phyloP scores from a whole-genome alignment of 2,888 invertebrate species.

The Anaspis maculata region DNA sequence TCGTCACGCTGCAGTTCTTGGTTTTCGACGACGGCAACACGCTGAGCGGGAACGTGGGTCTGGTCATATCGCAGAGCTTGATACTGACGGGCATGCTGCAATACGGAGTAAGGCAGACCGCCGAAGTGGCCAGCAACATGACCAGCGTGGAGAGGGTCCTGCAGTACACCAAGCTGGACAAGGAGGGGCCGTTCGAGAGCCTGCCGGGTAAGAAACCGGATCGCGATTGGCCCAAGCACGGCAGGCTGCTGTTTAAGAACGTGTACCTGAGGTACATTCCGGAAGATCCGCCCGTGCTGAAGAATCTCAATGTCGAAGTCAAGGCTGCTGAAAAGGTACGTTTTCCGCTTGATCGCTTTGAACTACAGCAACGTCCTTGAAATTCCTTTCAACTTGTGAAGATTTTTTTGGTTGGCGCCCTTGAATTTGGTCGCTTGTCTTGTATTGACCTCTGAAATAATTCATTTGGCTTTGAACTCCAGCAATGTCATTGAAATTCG shows the following conservation, averaged over 20 bases:
- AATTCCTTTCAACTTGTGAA: no score
- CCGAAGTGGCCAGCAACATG: slow-evolving; percentile 71
- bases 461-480: no score
- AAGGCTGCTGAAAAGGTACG: slow-evolving; percentile 62
- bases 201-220: slow-evolving; percentile 47
- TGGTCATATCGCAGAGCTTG: slow-evolving; percentile 64
- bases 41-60: slow-evolving; percentile 59
- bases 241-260: slow-evolving; percentile 52
- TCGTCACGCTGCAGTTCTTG: slow-evolving; percentile 58
- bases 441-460: no score
- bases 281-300: slow-evolving; percentile 59
- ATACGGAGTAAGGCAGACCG: slow-evolving; percentile 69
- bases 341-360: no score
- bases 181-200: slow-evolving; percentile 60
- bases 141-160: slow-evolving; percentile 74
- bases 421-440: no score
- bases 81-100: slow-evolving; percentile 75
- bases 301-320: slow-evolving; percentile 54
- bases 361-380: no score
- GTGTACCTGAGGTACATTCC: slow-evolving; percentile 56
- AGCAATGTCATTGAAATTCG: no score
- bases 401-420: no score
- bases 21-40: slow-evolving; percentile 50
- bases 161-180: slow-evolving; percentile 66
- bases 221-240: slow-evolving; percentile 53